Evolutionary conservation across 2,113 vertebrate genomes (phyloP).

Genomic region (Miniopterus natalensis): DNA sequence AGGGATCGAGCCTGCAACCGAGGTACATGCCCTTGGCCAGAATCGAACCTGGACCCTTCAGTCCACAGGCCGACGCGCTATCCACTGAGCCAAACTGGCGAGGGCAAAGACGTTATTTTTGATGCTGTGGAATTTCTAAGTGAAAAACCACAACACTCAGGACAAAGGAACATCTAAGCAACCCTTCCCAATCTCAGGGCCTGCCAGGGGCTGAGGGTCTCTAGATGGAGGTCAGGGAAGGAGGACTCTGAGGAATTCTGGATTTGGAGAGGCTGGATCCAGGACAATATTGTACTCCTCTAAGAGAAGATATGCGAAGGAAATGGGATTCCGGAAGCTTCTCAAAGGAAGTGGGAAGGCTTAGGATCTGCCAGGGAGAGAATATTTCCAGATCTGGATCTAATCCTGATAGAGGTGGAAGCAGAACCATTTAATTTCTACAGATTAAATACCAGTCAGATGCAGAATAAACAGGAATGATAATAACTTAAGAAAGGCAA

Average conservation of each 20-base stretch:
- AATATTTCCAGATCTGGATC: constrained; percentile 16
- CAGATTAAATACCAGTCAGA: not conserved
- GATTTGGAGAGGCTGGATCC: not conserved
- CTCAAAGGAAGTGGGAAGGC: not conserved
- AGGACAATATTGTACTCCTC: not conserved
- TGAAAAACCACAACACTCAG: not conserved
- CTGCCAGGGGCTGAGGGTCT: not conserved
- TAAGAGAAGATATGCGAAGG: not conserved
- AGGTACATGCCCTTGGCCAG: too few species aligned
- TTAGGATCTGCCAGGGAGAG: not conserved
- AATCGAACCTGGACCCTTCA: too few species aligned
- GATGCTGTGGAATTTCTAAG: not conserved
- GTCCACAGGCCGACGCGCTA: too few species aligned
- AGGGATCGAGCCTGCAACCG: too few species aligned
- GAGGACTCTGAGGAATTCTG: not conserved
- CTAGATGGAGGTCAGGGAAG: not conserved
- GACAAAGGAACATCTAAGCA: constrained; percentile 23
- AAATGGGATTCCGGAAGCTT: not conserved
- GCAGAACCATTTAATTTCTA: constrained; percentile 32
- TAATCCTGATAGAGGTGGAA: not conserved
- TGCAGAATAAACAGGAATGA: not conserved
- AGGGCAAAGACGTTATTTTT: not conserved
- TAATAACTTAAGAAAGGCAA: not conserved
- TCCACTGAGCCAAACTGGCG: too few species aligned
- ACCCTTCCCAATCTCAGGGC: not conserved